A percentile compares a stretch with the other conserved stretches of the same genome.
Evolutionary conservation across 2,113 vertebrate species (phyloP).

Genomic region (Petaurus breviceps): DNA sequence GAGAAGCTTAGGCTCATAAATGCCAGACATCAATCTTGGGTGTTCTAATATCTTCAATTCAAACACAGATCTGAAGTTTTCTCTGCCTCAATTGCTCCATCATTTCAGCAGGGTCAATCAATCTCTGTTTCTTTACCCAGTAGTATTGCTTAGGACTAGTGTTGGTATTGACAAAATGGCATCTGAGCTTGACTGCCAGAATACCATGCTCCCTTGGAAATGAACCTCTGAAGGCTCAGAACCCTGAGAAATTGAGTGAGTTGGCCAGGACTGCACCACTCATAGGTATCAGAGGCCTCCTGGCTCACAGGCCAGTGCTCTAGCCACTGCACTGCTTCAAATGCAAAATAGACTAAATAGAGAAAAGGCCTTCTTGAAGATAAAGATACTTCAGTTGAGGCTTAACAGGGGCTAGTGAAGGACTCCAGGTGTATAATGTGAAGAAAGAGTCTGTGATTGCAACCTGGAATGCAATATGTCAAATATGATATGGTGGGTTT

Average conservation of each 20-base stretch:
- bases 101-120: slow-evolving; percentile 41
- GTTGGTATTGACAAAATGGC: slow-evolving; percentile 22
- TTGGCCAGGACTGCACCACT: background rate
- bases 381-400: background rate
- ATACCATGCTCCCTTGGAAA: slow-evolving; percentile 13
- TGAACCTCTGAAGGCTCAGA: background rate
- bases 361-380: background rate
- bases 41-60: slow-evolving; percentile 26
- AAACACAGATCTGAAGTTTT: slow-evolving; percentile 22
- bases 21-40: background rate
- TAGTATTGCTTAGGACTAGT: slow-evolving; percentile 42
- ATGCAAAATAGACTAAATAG: background rate
- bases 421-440: background rate
- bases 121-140: slow-evolving; percentile 14
- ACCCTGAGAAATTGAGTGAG: background rate
- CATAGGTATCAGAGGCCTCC: background rate
- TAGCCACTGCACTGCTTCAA: background rate
- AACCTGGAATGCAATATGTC: slow-evolving; percentile 37
- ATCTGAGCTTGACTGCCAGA: slow-evolving; percentile 34
- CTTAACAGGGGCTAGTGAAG: background rate
- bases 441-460: slow-evolving; percentile 30
- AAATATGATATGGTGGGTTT: slow-evolving; percentile 28
- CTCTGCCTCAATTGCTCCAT: background rate
- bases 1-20: background rate
- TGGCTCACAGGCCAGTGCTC: background rate